phyloP scores from a whole-genome alignment of 2,888 invertebrate genomes.

The Yponomeuta cagnagella region DNA sequence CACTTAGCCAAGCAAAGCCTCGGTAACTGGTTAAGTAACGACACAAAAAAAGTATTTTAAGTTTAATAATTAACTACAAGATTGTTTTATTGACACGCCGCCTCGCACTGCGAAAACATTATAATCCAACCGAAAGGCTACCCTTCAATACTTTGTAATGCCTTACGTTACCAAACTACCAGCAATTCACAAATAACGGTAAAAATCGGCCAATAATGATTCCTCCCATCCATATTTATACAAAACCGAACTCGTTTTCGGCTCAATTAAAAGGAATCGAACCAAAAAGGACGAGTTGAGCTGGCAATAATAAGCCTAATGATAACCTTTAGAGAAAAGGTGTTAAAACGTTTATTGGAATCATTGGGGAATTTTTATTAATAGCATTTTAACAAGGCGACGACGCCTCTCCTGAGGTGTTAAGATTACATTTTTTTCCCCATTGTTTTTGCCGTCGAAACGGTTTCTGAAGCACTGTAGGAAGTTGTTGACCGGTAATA shows the following conservation, averaged over 20 bases:
- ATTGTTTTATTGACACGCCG: conserved; percentile 56
- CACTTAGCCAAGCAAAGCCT: conserved; percentile 24
- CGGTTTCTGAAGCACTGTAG: conserved; percentile 9
- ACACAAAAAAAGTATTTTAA: conserved; percentile 64
- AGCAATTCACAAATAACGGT: conserved; percentile 12
- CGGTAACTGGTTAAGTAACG: conserved; percentile 55
- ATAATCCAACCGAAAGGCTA: conserved; percentile 24
- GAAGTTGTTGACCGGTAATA: conserved; percentile 37
- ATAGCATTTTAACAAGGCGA: conserved; percentile 73
- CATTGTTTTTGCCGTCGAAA: conserved; percentile 17
- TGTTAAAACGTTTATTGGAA: conserved; percentile 75
- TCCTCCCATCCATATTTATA: conserved; percentile 25
- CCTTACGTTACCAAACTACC: conserved; percentile 11
- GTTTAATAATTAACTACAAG: conserved; percentile 57
- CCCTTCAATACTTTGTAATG: conserved; percentile 33
- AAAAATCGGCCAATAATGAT: not conserved
- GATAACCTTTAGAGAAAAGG: conserved; percentile 69
- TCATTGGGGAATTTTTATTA: conserved; percentile 65
- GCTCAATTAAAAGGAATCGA: conserved; percentile 33
- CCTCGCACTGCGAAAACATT: conserved; percentile 50
- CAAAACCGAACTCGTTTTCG: conserved; percentile 36
- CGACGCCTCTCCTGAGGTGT: conserved; percentile 54
- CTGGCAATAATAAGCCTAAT: conserved; percentile 64
- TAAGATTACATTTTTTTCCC: conserved; percentile 44
- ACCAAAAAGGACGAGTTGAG: conserved; percentile 32